Conservation (phyloP, 2,113 vertebrate genomes). For the Rhinichthys klamathensis region DNA sequence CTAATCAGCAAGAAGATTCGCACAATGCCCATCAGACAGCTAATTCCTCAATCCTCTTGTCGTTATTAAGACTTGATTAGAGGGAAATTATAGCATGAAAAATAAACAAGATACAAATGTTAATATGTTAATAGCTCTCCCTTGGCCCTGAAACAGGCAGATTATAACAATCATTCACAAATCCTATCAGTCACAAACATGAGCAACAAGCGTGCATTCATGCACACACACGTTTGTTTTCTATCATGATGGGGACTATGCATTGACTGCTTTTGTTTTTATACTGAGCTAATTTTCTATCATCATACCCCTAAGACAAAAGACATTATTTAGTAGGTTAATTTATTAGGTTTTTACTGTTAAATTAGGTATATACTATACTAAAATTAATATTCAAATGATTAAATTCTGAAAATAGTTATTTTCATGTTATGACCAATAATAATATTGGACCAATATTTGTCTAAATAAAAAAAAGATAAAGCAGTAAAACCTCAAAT, state of each 20-base stretch:
- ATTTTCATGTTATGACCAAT: background rate
- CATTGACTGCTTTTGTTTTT: constrained; percentile 4
- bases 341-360: background rate
- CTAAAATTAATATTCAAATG: background rate
- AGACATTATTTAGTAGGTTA: background rate
- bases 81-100: constrained; percentile 40
- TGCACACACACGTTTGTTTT: background rate
- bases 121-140: constrained; percentile 41
- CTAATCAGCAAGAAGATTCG: constrained; percentile 49
- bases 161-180: constrained; percentile 47
- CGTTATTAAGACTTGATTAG: constrained; percentile 57
- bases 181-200: constrained; percentile 35
- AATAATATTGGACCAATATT: background rate
- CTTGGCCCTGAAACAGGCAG: constrained; percentile 17
- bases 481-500: background rate
- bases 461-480: background rate
- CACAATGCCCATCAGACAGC: constrained; percentile 38
- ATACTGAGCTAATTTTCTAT: background rate
- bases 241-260: too few relatives aligned
- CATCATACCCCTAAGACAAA: background rate
- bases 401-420: background rate
- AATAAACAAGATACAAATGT: constrained; percentile 53
- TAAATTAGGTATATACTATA: too few relatives aligned
- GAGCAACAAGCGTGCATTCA: background rate
- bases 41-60: constrained; percentile 54